phyloP scores from a whole-genome alignment of 2,888 invertebrate species.

The Gymnocheta viridis region DNA sequence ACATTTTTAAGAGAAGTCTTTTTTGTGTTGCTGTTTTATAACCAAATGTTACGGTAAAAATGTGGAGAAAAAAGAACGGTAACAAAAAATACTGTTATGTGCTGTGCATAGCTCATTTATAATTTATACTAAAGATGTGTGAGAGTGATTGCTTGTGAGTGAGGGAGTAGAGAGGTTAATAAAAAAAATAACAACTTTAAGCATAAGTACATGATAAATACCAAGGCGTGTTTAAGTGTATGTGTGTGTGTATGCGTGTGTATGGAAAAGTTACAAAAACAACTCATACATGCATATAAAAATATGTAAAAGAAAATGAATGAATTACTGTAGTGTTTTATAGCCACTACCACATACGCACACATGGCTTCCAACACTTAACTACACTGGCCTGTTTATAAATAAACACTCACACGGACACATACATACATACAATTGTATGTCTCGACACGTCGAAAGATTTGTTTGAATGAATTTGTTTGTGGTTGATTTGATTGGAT shows the following conservation, averaged over 20 bases:
- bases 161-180: background rate
- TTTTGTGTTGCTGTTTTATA: constrained; percentile 8
- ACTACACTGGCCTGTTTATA: constrained; percentile 32
- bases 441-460: constrained; percentile 36
- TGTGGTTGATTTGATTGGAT: constrained; percentile 81
- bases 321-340: constrained; percentile 58
- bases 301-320: constrained; percentile 48
- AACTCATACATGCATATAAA: constrained; percentile 22
- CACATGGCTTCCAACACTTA: background rate
- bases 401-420: constrained; percentile 34
- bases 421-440: too few species aligned
- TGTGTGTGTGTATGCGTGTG: background rate
- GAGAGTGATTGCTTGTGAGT: constrained; percentile 4
- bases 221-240: constrained; percentile 46
- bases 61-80: background rate
- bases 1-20: constrained; percentile 22
- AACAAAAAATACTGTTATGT: constrained; percentile 48
- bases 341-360: constrained; percentile 14
- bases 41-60: constrained; percentile 9
- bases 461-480: constrained; percentile 72
- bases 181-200: constrained; percentile 35
- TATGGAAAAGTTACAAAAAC: constrained; percentile 2
- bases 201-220: constrained; percentile 59
- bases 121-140: constrained; percentile 66
- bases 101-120: constrained; percentile 64